Conservation (phyloP, 1,140 invertebrate species). For the Agrypnia vestita region DNA sequence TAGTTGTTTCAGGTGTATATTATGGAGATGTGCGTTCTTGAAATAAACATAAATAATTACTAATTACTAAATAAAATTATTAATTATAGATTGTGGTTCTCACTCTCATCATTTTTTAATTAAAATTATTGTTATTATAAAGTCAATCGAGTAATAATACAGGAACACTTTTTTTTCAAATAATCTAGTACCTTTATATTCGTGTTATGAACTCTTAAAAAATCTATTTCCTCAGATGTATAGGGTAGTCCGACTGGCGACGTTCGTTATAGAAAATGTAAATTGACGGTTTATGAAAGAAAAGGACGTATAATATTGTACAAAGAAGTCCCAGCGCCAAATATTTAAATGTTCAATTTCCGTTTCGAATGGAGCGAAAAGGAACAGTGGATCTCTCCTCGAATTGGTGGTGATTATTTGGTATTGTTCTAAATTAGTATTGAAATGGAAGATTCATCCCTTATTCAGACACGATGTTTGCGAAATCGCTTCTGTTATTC, state of each 20-base stretch:
- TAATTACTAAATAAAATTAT: too few relatives aligned
- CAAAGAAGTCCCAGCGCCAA: slow-evolving; percentile 3
- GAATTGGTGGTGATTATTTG: slow-evolving; percentile 19
- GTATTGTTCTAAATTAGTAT: slow-evolving; percentile 31
- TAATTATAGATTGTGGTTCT: too few relatives aligned
- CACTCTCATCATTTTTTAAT: too few relatives aligned
- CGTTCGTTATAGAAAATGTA: neutral
- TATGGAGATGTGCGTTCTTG: too few relatives aligned
- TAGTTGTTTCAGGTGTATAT: too few relatives aligned
- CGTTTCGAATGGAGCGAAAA: slow-evolving; percentile 9
- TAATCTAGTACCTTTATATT: too few relatives aligned
- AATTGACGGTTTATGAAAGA: slow-evolving; percentile 13
- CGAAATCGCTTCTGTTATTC: slow-evolving; percentile 18
- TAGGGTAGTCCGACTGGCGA: neutral
- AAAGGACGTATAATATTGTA: slow-evolving; percentile 1
- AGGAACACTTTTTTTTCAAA: too few relatives aligned
- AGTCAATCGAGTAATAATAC: too few relatives aligned
- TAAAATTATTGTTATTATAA: too few relatives aligned
- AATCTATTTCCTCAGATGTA: too few relatives aligned
- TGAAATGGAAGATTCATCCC: neutral
- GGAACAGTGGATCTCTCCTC: neutral
- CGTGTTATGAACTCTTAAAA: too few relatives aligned
- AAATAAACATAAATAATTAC: too few relatives aligned
- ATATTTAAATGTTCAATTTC: slow-evolving; percentile 39
- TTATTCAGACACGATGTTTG: neutral